A percentile compares a stretch with the other conserved stretches of the same genome.
Evolutionary conservation across 1,140 invertebrate genomes (phyloP).

Genomic region (Diabrotica undecimpunctata): DNA sequence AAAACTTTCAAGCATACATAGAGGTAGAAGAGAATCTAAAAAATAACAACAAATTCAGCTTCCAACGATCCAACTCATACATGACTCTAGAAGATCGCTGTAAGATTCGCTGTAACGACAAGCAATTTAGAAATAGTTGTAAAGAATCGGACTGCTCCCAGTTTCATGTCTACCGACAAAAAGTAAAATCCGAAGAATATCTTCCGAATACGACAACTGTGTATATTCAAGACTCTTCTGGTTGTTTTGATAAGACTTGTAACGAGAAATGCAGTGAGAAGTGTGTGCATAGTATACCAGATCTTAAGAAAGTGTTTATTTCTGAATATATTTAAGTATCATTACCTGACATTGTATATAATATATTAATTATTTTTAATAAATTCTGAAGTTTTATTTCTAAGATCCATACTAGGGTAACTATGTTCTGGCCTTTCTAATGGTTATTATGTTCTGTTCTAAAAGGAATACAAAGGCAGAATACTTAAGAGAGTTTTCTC

Average conservation of each 20-base stretch:
- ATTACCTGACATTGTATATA: no score
- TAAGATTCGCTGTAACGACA: conserved; percentile 27
- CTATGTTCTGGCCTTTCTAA: no score
- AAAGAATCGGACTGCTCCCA: conserved; percentile 28
- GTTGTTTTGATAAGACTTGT: conserved; percentile 21
- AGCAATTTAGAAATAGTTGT: conserved; percentile 27
- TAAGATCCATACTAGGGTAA: no score
- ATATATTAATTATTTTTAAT: no score
- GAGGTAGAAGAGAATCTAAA: conserved; percentile 28
- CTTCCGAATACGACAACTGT: conserved; percentile 29
- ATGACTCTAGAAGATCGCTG: conserved; percentile 34
- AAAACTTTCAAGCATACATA: conserved; percentile 41
- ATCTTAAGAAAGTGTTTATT: conserved; percentile 56
- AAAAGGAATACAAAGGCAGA: no score
- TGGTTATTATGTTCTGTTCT: no score
- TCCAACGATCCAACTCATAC: conserved; percentile 41
- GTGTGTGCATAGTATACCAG: conserved; percentile 51
- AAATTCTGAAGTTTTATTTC: no score
- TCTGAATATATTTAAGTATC: conserved; percentile 51
- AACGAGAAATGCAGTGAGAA: conserved; percentile 42
- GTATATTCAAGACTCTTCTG: conserved; percentile 31
- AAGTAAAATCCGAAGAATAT: conserved; percentile 37
- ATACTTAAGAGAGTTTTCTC: no score
- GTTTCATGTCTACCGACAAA: conserved; percentile 23
- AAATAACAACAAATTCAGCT: conserved; percentile 21